Evolutionary conservation across 2,797 vertebrate species (phyloP).

Genomic region (Pantherophis alleghaniensis): DNA sequence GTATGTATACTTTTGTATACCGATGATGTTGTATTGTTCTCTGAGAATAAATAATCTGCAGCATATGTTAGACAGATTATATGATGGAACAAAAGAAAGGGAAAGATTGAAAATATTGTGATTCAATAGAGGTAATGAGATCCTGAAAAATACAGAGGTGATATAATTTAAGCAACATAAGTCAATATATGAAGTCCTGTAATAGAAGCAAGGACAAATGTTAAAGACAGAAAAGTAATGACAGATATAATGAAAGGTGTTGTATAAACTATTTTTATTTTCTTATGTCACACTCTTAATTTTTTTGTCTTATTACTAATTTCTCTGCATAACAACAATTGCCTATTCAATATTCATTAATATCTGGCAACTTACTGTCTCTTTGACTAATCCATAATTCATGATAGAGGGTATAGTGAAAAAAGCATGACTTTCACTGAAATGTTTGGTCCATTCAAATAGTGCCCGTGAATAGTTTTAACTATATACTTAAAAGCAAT

Average conservation of each 20-base stretch:
- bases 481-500: conserved; percentile 5
- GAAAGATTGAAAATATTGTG: neutral
- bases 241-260: neutral
- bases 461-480: neutral
- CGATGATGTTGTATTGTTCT: neutral
- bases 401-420: neutral
- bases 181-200: neutral
- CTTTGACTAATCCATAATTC: neutral
- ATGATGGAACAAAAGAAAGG: neutral
- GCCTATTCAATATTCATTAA: neutral
- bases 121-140: neutral
- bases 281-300: neutral
- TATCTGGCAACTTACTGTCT: neutral
- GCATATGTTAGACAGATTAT: neutral
- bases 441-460: conserved; percentile 27
- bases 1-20: neutral
- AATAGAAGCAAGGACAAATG: neutral
- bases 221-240: neutral
- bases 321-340: neutral
- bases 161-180: neutral
- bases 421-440: neutral
- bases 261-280: neutral
- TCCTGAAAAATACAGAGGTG: neutral
- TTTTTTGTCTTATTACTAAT: neutral
- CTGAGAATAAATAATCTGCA: neutral